Base-by-base conservation (phyloP, 1,140 invertebrate genomes). In the Polypedilum pembai region DNA sequence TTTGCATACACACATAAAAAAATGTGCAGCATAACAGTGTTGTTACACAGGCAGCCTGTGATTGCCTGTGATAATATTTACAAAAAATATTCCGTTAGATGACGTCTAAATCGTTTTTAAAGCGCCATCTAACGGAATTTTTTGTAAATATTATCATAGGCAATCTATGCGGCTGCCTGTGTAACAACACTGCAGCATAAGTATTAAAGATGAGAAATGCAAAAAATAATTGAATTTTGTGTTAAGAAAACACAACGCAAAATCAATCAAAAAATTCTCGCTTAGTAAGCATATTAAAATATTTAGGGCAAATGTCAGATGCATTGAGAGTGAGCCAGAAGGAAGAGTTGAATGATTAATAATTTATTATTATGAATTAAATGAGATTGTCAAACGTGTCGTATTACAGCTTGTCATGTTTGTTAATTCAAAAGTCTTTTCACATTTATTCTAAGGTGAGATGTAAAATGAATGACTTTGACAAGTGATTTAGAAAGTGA, bases 351-450 rank as follows among this genome's bases (percentile, higher is more conserved):
- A 56, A 56, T 56, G 12, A n/a, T n/a, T 56, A 56, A 56, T 56
- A n/a, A 56, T 56, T 56, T 56, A n/a, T 56, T 56, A 56, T 12
- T 56, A n/a, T 56, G 12, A 56, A 56, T 56, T 56, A 56, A 56
- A 56, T 56, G 45, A 56, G n/a, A n/a, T n/a, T 56, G 45, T 56
- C 45, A 56, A 56, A 56, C 15, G 12, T 56, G 45, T 56, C 45
- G n/a, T 33, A 33, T 33, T 33, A 33, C 24, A 33, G 24, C 24
- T n/a, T 33, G 24, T 33, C 24, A 33, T 33, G 24, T 33, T 33
- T 33, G 24, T 33, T 33, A 33, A 33, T 33, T 33, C 24, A 33
- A 33, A 33, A 33, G 24, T 33, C 24, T 33, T 33, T 33, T 33
- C 24, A 3, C 5, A 33, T 33, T 33, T 33, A 33, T 33, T 33